Base-by-base conservation (phyloP, 2,797 vertebrate species). In the Bryconaethiops microstoma region DNA sequence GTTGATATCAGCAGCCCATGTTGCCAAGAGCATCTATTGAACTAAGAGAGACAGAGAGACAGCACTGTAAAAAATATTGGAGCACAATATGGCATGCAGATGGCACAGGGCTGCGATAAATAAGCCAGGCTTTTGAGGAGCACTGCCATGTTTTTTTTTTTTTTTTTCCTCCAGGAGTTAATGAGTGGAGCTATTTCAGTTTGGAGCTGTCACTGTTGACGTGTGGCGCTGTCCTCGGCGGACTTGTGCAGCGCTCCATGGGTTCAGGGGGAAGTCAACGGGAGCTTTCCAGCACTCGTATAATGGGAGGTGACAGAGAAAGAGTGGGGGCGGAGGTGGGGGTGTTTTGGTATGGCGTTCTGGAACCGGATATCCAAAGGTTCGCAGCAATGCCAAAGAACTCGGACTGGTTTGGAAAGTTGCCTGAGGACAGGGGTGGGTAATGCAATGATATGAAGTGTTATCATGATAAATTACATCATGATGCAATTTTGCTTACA, bases 1-100 rank as follows among this genome's bases (percentile, higher is more conserved):
- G 92, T 94, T 94, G 78, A 93, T 93, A 93, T 93, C 92, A 76
- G 82, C 89, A 90, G 90, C 89, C 90, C 89, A 89, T 94, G 93
- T 90, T 93, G 87, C 92, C 90, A 91, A 79, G 59, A 74, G 76
- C 90, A 93, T 93, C 92, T 88, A 90, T 83, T 92, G 92, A 91
- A 93, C 89, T 90, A 83, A 85, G 85, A 82, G 82, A 85, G 76
- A 65, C 76, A 80, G 81, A 75, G 79, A 77, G 81, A 85, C 85
- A 90, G 81, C 76, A 23, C 82, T 82, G 82, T 84, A 86, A 87
- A 82, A 87, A 82, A 82, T 86, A 77, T 81, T 78, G 74, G 74
- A 80, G 83, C 77, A 82, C 86, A 86, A 88, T 86, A 83, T 86
- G 86, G 86, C 86, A 88, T 83, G 85, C 83, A 83, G 84, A 88